A percentile compares a stretch with the other conserved stretches of the same genome.
These are phyloP conservation scores for Uropetala carovei DNA, from an alignment of 2,888 invertebrate species.

Conservation along the genomic window DNA sequence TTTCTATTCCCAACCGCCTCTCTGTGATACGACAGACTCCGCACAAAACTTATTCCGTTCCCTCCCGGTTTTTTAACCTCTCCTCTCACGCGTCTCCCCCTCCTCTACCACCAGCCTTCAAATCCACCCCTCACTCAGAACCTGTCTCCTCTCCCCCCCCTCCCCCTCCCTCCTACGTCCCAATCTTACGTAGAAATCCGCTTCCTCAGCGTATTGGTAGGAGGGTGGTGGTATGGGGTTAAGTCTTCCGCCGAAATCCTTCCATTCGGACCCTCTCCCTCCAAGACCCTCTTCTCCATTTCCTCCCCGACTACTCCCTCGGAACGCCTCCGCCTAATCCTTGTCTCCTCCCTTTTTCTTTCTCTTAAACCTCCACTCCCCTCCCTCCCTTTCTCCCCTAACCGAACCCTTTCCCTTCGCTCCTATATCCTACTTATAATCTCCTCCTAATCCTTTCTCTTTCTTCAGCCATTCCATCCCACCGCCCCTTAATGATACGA, in stretches of 20 bases:
- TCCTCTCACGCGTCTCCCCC: too few species aligned
- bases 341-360: background rate
- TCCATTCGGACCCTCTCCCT: background rate
- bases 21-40: too few species aligned
- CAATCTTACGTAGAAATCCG: background rate
- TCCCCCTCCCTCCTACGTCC: background rate
- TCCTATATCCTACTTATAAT: conserved; percentile 14
- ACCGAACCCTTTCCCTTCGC: background rate
- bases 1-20: too few species aligned
- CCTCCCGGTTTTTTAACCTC: too few species aligned
- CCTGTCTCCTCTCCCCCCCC: background rate
- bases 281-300: background rate
- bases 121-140: background rate
- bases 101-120: too few species aligned
- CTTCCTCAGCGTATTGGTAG: conserved; percentile 14
- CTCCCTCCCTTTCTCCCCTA: background rate
- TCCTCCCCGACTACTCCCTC: background rate
- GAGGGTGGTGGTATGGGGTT: background rate
- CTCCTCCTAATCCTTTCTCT: background rate
- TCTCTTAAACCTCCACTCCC: background rate
- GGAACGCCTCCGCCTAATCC: background rate
- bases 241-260: background rate
- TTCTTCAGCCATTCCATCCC: background rate
- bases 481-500: background rate
- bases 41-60: too few species aligned